Evolutionary conservation across 2,113 vertebrate species (phyloP).

Genomic region (Trogon surrucura): DNA sequence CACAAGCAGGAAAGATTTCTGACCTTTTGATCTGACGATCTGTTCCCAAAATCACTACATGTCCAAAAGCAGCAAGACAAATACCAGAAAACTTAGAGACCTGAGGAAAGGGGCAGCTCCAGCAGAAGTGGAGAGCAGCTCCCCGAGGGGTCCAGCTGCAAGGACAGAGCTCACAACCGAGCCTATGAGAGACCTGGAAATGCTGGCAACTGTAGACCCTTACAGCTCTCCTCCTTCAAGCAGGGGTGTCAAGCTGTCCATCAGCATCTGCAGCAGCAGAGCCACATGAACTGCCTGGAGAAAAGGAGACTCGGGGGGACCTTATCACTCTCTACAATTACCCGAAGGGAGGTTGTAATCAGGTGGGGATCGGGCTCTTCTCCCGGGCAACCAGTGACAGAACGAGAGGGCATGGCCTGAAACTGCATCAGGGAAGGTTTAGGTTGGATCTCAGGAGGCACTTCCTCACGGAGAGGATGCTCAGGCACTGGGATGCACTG

Average conservation of each 20-base stretch:
- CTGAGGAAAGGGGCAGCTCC: not conserved
- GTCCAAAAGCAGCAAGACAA: conserved; percentile 26
- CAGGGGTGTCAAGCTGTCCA: not conserved
- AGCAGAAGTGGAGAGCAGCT: not conserved
- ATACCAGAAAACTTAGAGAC: conserved; percentile 19
- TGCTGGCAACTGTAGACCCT: not conserved
- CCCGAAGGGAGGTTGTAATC: too few species aligned
- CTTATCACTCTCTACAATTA: too few species aligned
- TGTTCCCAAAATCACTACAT: conserved; percentile 31
- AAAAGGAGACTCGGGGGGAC: too few species aligned
- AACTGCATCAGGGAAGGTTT: too few species aligned
- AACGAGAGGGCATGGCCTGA: too few species aligned
- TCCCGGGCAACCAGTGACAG: too few species aligned
- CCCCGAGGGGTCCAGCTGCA: conserved; percentile 4
- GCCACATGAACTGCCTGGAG: not conserved
- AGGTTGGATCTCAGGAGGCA: too few species aligned
- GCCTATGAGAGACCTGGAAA: not conserved
- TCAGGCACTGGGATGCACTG: too few species aligned
- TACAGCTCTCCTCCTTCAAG: not conserved
- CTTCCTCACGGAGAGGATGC: too few species aligned
- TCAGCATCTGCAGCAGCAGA: not conserved
- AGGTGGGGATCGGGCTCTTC: too few species aligned
- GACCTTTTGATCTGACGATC: conserved; percentile 45
- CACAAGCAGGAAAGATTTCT: conserved; percentile 30
- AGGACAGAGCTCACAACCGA: fast-evolving